Conservation (phyloP, 2,888 invertebrate species). For the Euplagia quadripunctaria region DNA sequence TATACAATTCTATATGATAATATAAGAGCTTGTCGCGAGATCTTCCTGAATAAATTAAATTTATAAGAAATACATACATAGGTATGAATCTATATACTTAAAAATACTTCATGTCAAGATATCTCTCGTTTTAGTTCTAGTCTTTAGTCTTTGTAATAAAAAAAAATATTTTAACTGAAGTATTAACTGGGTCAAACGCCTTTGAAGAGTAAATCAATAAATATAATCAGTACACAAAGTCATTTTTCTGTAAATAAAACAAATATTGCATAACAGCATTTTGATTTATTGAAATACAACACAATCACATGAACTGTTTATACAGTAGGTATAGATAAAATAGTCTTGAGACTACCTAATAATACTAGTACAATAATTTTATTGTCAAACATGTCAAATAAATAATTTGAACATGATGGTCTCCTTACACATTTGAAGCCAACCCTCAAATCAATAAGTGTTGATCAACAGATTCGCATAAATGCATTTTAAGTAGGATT, state of each 20-base stretch:
- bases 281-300: constrained; percentile 83
- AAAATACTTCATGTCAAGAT: too few relatives aligned
- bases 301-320: constrained; percentile 80
- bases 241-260: constrained; percentile 29
- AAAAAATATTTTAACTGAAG: too few relatives aligned
- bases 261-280: constrained; percentile 70
- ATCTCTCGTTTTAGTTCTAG: too few relatives aligned
- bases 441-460: constrained; percentile 36
- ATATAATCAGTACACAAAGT: background rate
- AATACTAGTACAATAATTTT: constrained; percentile 81
- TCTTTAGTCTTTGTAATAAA: too few relatives aligned
- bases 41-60: too few relatives aligned
- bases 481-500: constrained; percentile 43
- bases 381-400: constrained; percentile 84
- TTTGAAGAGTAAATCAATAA: background rate
- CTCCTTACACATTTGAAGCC: constrained; percentile 41
- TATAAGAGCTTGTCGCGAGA: too few relatives aligned
- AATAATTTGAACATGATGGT: constrained; percentile 65
- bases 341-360: constrained; percentile 77
- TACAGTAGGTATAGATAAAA: constrained; percentile 72
- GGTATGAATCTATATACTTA: too few relatives aligned
- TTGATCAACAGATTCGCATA: constrained; percentile 29
- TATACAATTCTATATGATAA: too few relatives aligned
- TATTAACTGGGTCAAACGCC: too few relatives aligned
- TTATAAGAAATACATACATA: too few relatives aligned